Evolutionary conservation across 1,140 invertebrate genomes (phyloP), one percentile per base, ranked within the genome.

Genomic region (Euwallacea fornicatus): DNA sequence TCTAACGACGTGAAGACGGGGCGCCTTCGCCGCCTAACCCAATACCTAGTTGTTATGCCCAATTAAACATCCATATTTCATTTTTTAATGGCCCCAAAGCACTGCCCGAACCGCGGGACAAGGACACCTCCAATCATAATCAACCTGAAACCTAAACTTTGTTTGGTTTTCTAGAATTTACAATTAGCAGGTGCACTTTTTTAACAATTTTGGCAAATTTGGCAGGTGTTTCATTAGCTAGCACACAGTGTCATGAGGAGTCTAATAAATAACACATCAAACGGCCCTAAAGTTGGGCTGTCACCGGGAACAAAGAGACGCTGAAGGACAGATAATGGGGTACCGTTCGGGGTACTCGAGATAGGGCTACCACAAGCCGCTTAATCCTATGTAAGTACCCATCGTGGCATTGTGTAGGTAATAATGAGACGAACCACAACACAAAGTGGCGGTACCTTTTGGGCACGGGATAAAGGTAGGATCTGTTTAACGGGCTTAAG

Each of bases 331-430:
- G 67, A 69, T 69, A 69, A 69, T 69, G 21, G 67, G 67, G 59
- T 44, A 62, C 58, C 59, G 41, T 46, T 69, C 59, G 15, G 62
- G 67, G 67, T 69, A 69, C 67, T 69, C 59, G 42, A 69, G 66
- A 61, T 66, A 56, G 59, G 67, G 67, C 67, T 69, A 69, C 67
- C 67, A 62, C 67, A 69, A 69, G 56, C 59, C 46, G 67, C 59
- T 62, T 62, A 69, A 69, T 69, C 67, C 67, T 43, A 46, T 69
- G 67, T 69, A 69, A 69, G 67, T 69, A 62, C 67, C 67, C 47
- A 54, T 54, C 67, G 44, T 62, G 54, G n/a, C 60, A 54, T 69
- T 69, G 67, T 69, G 59, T 61, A 62, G 67, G 59, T 43, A 61
- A 69, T 69, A 69, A 69, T 69, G 67, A 69, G 67, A 69, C 44